Percentiles rank a stretch among this genome's conserved stretches.
Evolutionary conservation across 1,140 invertebrate species (phyloP).

Genomic region (Anastrepha obliqua): DNA sequence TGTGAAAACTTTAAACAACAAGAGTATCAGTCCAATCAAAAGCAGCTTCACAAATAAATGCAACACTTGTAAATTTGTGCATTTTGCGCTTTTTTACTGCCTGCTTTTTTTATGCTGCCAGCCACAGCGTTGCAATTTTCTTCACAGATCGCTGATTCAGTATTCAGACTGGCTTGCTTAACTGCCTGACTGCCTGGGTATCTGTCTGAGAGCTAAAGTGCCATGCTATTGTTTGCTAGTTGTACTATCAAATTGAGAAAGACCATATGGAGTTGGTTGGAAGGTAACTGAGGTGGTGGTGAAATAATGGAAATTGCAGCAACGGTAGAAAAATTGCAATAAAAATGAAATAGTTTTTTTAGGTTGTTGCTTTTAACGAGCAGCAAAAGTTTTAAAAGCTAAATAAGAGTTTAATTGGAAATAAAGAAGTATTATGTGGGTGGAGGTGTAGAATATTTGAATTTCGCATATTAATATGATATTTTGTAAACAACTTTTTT

Average conservation of each 20-base stretch:
- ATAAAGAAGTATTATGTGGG: not conserved
- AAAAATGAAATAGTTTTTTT: not conserved
- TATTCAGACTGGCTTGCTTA: not conserved
- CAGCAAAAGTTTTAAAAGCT: constrained; percentile 5
- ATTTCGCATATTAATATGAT: too few relatives aligned
- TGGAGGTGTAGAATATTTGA: not conserved
- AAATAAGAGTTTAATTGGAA: constrained; percentile 46
- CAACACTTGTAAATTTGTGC: constrained; percentile 34
- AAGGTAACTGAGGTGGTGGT: not conserved
- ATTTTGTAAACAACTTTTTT: too few relatives aligned
- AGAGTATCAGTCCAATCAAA: not conserved
- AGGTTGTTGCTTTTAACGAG: constrained; percentile 19
- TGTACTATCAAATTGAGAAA: constrained; percentile 31
- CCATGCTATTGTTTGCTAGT: constrained; percentile 21
- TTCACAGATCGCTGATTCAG: constrained; percentile 24
- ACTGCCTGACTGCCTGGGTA: not conserved
- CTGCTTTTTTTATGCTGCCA: not conserved
- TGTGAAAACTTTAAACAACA: not conserved
- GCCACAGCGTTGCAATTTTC: constrained; percentile 26
- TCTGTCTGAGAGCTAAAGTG: not conserved
- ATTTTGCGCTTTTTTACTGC: not conserved
- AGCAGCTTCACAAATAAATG: constrained; percentile 1
- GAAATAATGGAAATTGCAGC: constrained; percentile 41
- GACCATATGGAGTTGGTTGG: constrained; percentile 9
- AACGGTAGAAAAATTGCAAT: not conserved